Evolutionary conservation across 2,113 vertebrate species (phyloP).

Genomic region (Neotoma lepida): DNA sequence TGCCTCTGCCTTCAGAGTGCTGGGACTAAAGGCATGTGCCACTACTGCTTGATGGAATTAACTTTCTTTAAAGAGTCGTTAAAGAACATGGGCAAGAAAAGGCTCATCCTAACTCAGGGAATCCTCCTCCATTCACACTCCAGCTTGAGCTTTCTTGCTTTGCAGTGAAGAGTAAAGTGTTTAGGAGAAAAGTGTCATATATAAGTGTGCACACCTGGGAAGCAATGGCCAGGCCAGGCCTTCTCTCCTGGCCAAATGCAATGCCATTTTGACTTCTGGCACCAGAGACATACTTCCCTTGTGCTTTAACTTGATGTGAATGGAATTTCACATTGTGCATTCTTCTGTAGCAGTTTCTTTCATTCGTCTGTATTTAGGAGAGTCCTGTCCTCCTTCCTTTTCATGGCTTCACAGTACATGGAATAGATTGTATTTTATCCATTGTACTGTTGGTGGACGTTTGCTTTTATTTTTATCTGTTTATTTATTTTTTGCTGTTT

Average conservation of each 20-base stretch:
- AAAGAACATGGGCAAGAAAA: neutral
- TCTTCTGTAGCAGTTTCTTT: neutral
- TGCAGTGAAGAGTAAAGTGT: neutral
- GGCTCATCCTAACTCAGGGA: neutral
- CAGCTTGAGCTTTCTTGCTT: neutral
- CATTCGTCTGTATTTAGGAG: neutral
- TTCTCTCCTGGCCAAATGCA: rapidly evolving
- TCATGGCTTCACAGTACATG: rapidly evolving
- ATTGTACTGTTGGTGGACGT: rapidly evolving
- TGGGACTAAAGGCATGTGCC: too few species aligned
- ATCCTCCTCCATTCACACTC: neutral
- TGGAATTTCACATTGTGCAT: rapidly evolving
- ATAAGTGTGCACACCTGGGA: neutral
- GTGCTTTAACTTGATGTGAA: neutral
- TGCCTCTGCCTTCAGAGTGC: too few species aligned
- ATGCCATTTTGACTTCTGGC: neutral
- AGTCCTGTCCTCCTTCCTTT: neutral
- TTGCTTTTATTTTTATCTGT: neutral
- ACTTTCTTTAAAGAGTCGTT: neutral
- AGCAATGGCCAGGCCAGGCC: rapidly evolving
- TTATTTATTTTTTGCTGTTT: neutral
- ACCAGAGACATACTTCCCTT: too few species aligned
- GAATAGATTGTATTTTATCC: neutral
- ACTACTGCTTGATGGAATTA: neutral
- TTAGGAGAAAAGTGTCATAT: neutral